Evolutionary conservation across 2,113 vertebrate species (phyloP).

Genomic region (Coryphaenoides rupestris): DNA sequence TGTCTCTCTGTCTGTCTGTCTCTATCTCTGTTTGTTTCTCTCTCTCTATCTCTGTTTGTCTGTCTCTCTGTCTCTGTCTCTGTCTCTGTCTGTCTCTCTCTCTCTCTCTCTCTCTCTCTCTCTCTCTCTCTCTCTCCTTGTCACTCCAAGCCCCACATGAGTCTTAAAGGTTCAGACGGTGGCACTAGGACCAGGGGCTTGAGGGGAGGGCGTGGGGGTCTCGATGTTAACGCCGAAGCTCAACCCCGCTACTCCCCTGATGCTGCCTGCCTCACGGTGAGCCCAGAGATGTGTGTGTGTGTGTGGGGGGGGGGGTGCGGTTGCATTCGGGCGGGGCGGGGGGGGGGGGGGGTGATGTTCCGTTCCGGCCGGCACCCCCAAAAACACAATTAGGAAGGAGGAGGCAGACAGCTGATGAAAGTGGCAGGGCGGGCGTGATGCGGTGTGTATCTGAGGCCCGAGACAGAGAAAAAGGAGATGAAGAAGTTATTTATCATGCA

Average conservation of each 20-base stretch:
- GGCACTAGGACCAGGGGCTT: too few relatives aligned
- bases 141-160: conserved; percentile 16
- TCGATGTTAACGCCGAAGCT: too few relatives aligned
- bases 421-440: conserved; percentile 30
- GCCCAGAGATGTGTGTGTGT: too few relatives aligned
- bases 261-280: too few relatives aligned
- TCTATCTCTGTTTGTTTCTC: conserved; percentile 37
- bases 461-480: neutral
- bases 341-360: neutral
- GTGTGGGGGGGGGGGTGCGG: neutral
- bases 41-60: conserved; percentile 31
- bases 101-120: conserved; percentile 33
- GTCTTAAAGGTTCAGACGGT: too few relatives aligned
- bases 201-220: too few relatives aligned
- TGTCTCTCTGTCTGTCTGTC: conserved; percentile 18
- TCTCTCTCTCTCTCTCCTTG: conserved; percentile 32
- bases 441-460: neutral
- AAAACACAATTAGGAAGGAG: conserved; percentile 54
- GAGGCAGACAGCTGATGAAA: conserved; percentile 51
- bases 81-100: too few relatives aligned
- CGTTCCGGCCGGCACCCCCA: conserved; percentile 42
- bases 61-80: conserved; percentile 7
- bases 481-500: conserved; percentile 51
- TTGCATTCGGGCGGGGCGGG: too few relatives aligned
- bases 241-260: too few relatives aligned